Evolutionary conservation across 2,888 invertebrate genomes (phyloP).

Genomic region (Leptinotarsa rubiginosa): DNA sequence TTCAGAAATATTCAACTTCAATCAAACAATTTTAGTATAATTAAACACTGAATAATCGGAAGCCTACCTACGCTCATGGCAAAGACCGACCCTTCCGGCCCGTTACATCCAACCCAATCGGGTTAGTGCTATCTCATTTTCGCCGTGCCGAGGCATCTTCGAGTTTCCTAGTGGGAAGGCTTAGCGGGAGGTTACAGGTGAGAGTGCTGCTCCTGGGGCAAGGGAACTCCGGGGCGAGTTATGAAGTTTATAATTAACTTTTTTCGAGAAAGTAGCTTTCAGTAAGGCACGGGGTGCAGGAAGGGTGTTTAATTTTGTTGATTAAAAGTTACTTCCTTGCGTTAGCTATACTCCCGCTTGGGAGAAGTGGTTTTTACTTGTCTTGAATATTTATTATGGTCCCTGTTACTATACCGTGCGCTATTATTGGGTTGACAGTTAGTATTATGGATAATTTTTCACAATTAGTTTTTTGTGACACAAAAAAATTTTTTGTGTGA

Average conservation of each 20-base stretch:
- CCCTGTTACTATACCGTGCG: background rate
- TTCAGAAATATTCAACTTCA: no score
- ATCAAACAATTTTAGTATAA: background rate
- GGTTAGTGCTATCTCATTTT: constrained; percentile 62
- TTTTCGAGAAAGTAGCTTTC: constrained; percentile 30
- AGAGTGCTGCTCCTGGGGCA: constrained; percentile 37
- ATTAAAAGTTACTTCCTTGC: constrained; percentile 28
- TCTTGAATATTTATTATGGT: background rate
- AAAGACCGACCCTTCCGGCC: constrained; percentile 30
- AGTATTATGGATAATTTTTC: no score
- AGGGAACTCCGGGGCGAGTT: constrained; percentile 30
- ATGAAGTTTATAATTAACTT: constrained; percentile 45
- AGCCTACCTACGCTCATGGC: constrained; percentile 12
- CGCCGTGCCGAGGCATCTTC: constrained; percentile 41
- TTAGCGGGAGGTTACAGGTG: constrained; percentile 43
- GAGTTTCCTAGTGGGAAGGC: constrained; percentile 39
- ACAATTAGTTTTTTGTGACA: no score
- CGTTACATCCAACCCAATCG: constrained; percentile 53
- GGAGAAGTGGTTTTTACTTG: background rate
- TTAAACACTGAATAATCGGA: background rate
- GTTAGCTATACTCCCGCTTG: constrained; percentile 7
- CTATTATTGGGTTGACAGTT: no score
- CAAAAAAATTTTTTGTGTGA: no score
- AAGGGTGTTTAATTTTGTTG: constrained; percentile 27
- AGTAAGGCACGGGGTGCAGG: constrained; percentile 12